These are phyloP conservation scores for Platycheirus rosarum DNA, from an alignment of 2,888 invertebrate species.

Conservation along the genomic window DNA sequence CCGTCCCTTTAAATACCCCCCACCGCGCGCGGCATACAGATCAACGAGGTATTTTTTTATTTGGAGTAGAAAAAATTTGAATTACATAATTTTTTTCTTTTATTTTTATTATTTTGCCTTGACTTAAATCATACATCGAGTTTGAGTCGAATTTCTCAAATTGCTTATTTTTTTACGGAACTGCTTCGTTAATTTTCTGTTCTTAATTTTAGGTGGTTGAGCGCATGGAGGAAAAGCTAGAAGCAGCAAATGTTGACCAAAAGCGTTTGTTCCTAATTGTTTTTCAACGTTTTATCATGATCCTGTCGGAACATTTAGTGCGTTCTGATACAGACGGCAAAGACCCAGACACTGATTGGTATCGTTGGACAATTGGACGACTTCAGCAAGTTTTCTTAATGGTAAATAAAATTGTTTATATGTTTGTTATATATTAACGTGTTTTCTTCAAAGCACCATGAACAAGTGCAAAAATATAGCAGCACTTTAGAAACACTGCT, in stretches of 20 bases:
- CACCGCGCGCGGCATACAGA: too few relatives aligned
- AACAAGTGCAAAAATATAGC: constrained; percentile 98
- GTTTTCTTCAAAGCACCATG: constrained; percentile 90
- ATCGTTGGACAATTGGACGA: constrained; percentile 96
- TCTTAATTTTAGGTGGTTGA: constrained; percentile 88
- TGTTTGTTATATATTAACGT: not conserved
- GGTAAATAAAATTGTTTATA: constrained; percentile 84
- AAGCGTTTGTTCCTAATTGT: constrained; percentile 98
- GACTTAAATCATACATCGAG: too few relatives aligned
- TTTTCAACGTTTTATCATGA: constrained; percentile 99
- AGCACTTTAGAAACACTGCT: constrained; percentile 96
- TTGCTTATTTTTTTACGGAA: too few relatives aligned
- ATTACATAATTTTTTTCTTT: too few relatives aligned
- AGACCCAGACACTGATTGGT: constrained; percentile 97
- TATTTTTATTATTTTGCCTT: too few relatives aligned
- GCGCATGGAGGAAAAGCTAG: constrained; percentile 96
- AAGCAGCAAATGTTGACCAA: constrained; percentile 97
- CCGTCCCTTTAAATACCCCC: too few relatives aligned
- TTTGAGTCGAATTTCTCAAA: too few relatives aligned
- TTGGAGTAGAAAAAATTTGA: too few relatives aligned
- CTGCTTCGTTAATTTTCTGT: constrained; percentile 10
- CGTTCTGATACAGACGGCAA: constrained; percentile 96
- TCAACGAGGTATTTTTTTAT: too few relatives aligned
- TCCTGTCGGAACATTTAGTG: constrained; percentile 97
- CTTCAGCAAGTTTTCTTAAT: constrained; percentile 96